Evolutionary conservation across 2,797 vertebrate genomes (phyloP).

Genomic region (Mycteria americana): DNA sequence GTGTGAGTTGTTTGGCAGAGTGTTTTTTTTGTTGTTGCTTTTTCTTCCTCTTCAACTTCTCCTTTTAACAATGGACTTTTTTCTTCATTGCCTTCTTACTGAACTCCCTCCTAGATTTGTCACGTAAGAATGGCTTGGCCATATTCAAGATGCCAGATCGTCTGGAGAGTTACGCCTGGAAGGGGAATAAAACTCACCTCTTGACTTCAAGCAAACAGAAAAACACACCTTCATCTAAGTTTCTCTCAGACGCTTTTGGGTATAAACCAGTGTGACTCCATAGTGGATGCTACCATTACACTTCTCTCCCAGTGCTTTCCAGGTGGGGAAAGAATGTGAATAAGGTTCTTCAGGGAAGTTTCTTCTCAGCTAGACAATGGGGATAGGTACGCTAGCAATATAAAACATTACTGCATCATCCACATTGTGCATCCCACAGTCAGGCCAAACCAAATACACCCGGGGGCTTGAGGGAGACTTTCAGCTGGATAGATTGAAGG

Average conservation of each 20-base stretch:
- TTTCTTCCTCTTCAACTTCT: background rate
- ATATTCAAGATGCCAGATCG: background rate
- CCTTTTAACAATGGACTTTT: background rate
- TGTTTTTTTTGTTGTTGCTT: background rate
- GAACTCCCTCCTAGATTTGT: background rate
- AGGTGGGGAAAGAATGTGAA: background rate
- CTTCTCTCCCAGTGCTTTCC: background rate
- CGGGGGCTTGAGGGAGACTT: background rate
- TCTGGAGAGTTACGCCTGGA: background rate
- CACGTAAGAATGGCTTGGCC: background rate
- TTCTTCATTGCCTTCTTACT: background rate
- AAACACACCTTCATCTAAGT: background rate
- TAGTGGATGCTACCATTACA: background rate
- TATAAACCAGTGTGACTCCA: background rate
- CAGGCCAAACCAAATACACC: background rate
- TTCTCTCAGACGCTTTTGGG: background rate
- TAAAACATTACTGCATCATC: background rate
- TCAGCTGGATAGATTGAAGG: background rate
- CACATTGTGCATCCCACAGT: fast-evolving
- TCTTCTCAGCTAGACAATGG: background rate
- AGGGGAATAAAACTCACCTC: background rate
- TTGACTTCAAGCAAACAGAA: background rate
- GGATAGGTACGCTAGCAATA: background rate
- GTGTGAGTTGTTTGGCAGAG: background rate
- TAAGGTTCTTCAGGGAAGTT: background rate